Evolutionary conservation across 1,140 invertebrate genomes (phyloP).

Genomic region (Hypsibius dujardini): DNA sequence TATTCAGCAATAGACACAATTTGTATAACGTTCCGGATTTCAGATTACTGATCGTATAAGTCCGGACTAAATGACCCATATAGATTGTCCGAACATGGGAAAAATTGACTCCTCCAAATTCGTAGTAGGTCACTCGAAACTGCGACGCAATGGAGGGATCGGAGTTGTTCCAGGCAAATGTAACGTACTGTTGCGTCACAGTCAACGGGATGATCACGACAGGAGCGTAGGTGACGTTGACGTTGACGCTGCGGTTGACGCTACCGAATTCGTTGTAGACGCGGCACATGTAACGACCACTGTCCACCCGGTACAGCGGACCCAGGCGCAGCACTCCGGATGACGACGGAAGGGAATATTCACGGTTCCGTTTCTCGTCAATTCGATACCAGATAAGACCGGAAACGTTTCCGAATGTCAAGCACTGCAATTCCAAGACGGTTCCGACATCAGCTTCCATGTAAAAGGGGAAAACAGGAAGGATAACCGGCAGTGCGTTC

Average conservation of each 20-base stretch:
- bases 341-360: background rate
- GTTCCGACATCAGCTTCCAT: background rate
- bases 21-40: slow-evolving; percentile 33
- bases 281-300: background rate
- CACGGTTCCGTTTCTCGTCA: background rate
- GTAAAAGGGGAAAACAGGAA: background rate
- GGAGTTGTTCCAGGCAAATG: slow-evolving; percentile 13
- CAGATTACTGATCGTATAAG: slow-evolving; percentile 34
- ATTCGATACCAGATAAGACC: background rate
- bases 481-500: background rate
- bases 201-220: slow-evolving; percentile 11
- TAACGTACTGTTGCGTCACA: slow-evolving; percentile 9
- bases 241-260: background rate
- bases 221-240: slow-evolving; percentile 7
- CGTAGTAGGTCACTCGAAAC: background rate
- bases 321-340: background rate
- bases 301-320: background rate
- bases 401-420: background rate
- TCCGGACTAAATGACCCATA: slow-evolving; percentile 27
- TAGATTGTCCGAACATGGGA: background rate
- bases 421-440: slow-evolving; percentile 12
- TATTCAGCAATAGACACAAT: slow-evolving; percentile 31
- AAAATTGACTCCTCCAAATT: background rate
- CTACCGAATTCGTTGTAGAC: background rate
- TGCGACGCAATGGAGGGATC: slow-evolving; percentile 17